These are phyloP conservation scores for Etia nguti DNA, from an alignment of 2,113 vertebrate genomes.

Conservation along the genomic window DNA sequence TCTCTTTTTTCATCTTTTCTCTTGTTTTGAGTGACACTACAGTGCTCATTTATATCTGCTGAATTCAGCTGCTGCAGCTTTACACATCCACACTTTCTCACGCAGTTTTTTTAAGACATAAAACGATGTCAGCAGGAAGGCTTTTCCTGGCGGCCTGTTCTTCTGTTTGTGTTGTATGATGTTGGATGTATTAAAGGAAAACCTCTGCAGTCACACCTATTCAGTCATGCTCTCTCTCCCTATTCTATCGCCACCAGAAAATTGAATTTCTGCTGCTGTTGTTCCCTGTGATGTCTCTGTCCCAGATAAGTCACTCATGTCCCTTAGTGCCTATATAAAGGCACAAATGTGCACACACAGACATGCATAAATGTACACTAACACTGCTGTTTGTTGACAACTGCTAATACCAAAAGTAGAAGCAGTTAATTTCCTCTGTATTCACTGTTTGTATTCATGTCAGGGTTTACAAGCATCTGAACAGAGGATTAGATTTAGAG, in stretches of 20 bases:
- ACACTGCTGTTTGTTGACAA: conserved; percentile 6
- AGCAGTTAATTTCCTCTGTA: neutral
- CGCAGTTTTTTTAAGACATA: conserved; percentile 34
- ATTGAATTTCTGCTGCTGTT: conserved; percentile 60
- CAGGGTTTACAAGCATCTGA: neutral
- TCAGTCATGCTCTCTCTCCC: conserved; percentile 47
- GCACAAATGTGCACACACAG: neutral
- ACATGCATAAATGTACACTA: neutral
- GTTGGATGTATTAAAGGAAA: conserved; percentile 49
- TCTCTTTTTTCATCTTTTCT: conserved; percentile 1
- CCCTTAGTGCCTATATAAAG: conserved; percentile 25
- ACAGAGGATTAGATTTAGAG: neutral
- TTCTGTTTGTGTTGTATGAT: conserved; percentile 47
- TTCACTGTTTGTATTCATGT: neutral
- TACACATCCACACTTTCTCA: neutral
- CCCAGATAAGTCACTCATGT: conserved; percentile 68
- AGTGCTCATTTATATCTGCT: conserved; percentile 52
- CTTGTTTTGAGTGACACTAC: conserved; percentile 52
- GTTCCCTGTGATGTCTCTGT: conserved; percentile 64
- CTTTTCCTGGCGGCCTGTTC: conserved; percentile 32
- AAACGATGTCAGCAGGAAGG: conserved; percentile 63
- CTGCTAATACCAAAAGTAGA: neutral
- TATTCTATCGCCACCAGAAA: conserved; percentile 50
- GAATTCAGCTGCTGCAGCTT: conserved; percentile 58
- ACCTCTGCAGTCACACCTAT: conserved; percentile 61